Evolutionary conservation across 2,797 vertebrate genomes (phyloP).

Genomic region (Paguma larvata): DNA sequence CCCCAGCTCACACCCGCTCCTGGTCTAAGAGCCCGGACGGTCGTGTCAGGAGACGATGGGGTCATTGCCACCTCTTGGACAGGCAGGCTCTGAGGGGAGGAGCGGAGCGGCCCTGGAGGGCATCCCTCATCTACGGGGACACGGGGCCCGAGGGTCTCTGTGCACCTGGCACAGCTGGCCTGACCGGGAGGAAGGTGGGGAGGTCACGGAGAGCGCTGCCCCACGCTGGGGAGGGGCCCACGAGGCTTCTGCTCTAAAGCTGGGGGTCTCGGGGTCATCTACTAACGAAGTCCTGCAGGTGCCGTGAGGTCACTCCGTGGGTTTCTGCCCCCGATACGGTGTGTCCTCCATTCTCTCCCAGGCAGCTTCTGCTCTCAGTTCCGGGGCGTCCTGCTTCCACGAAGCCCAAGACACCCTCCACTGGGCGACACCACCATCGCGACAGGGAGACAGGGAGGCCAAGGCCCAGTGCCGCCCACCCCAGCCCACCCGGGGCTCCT

Average conservation of each 20-base stretch:
- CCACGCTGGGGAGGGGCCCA: not conserved
- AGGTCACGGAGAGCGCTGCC: not conserved
- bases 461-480: not conserved
- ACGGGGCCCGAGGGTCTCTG: not conserved
- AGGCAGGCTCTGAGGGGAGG: not conserved
- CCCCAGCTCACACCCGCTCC: not conserved
- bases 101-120: not conserved
- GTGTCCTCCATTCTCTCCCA: not conserved
- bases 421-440: rapidly evolving
- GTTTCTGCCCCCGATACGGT: not conserved
- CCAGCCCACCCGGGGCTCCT: no score
- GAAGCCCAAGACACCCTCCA: not conserved
- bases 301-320: not conserved
- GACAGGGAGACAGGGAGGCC: not conserved
- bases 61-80: not conserved
- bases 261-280: not conserved
- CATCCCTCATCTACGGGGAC: not conserved
- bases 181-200: not conserved
- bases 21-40: not conserved
- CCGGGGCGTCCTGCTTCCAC: rapidly evolving
- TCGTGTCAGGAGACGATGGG: rapidly evolving
- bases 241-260: not conserved
- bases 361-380: not conserved
- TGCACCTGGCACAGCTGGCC: not conserved
- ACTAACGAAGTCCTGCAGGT: not conserved